Evolutionary conservation across 2,797 vertebrate genomes (phyloP), one percentile per base, ranked within the genome.

Genomic region (Siniperca obscura): DNA sequence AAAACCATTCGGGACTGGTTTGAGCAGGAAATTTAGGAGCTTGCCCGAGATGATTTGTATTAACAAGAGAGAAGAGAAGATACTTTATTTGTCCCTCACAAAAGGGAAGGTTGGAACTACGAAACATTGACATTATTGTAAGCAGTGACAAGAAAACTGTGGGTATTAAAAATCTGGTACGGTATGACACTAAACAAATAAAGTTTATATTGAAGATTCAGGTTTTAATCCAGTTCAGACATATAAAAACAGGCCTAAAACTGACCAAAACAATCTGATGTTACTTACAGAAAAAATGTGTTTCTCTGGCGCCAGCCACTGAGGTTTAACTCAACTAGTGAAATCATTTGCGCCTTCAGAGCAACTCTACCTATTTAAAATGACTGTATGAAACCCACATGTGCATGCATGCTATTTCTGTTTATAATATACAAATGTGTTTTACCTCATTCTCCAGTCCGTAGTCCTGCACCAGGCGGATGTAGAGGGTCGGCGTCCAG

Each of bases 401-500:
- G 8, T 13, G n/a, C 8, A 0, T 40, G 46, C 53, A 40, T 21
- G 17, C 13, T 59, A 9, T 11, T 13, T 9, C 16, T 22, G 14
- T 25, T 52, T 2, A 44, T 34, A 5, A 12, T 4, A 22, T 13
- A 66, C 1, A 9, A 22, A 21, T 12, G n/a, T 44, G 30, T 36
- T 38, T 76, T 72, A 99, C 98, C 97, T 99, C 98, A 1, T 96
- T 97, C 90, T 99, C 98, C 70, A 99, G 95, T 0, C 98, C 98
- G 0, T 99, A 99, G 93, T 99, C 98, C 83, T 99, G 98, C 76
- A 98, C 98, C 90, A 99, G 93, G 36, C 97, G 95, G 81, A 99
- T 99, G 94, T 98, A 98, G 68, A 99, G 96, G 0, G 98, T 99
- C 2, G 97, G 98, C 30, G 96, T 97, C 98, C 98, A 99, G 81